Evolutionary conservation across 2,888 invertebrate genomes (phyloP), one percentile per base, ranked within the genome.

Genomic region (Pherbina coryleti): DNA sequence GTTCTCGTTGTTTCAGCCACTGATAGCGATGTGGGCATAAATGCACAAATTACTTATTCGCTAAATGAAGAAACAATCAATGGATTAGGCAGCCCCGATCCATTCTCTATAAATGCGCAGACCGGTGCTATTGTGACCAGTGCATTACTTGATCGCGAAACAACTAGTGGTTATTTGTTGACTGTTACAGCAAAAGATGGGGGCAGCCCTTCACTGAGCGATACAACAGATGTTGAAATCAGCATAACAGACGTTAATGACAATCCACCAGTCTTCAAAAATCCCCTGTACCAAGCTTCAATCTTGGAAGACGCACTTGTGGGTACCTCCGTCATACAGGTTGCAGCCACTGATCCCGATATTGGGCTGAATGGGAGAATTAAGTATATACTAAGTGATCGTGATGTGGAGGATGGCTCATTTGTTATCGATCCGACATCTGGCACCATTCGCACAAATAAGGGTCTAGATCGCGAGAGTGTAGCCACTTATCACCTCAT

Each of bases 191-290:
- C 98, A 0, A 93, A 93, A 80, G 99, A 99, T 88, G 97, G 97
- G 1, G 99, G 99, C 0, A 93, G 93, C 55, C 98, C 98, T 0
- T 93, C 97, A 0, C 90, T 97, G 19, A 95, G 96, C 1, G 98
- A 98, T 86, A 97, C 97, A 0, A 98, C 98, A 0, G 97, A 98
- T 85, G 95, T 99, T 0, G 98, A 98, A 88, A 97, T 99, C 82
- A 95, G 96, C 0, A 94, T 99, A 0, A 95, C 95, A 0, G 99
- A 99, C 88, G 97, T 98, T 0, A 99, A 99, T 87, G 99, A 99
- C 87, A 98, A 98, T 87, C 93, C 95, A 5, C 98, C 98, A 0
- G 91, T 93, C 0, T 98, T 98, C 89, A 94, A 94, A 82, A 94
- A 95, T 79, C 92, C 94, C 0, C 91, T 95, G 4, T 98, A 98